Percentiles rank a stretch among this genome's conserved stretches.
Evolutionary conservation across 2,113 vertebrate genomes (phyloP).

Genomic region (Pluvialis apricaria): DNA sequence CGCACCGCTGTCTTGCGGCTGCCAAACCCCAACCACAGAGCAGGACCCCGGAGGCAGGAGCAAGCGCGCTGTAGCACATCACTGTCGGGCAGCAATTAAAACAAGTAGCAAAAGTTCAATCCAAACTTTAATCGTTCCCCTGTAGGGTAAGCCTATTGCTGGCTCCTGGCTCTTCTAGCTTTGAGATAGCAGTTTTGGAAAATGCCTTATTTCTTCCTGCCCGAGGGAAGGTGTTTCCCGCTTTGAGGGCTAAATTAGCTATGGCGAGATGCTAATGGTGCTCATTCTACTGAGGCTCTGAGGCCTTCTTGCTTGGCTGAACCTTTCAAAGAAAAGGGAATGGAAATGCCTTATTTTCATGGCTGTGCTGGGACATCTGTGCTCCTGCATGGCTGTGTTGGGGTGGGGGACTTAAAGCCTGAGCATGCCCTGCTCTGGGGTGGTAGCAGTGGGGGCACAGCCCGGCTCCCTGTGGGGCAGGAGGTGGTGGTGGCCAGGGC

Average conservation of each 20-base stretch:
- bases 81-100: not conserved
- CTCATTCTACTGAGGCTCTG: not conserved
- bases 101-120: not conserved
- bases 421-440: not conserved
- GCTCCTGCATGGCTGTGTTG: fast-evolving
- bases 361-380: not conserved
- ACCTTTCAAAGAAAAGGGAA: not conserved
- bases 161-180: not conserved
- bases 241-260: not conserved
- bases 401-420: too few relatives aligned
- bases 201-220: not conserved
- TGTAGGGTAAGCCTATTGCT: fast-evolving
- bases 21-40: not conserved
- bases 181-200: not conserved
- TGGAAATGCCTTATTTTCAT: not conserved
- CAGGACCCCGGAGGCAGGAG: not conserved
- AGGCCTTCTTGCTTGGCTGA: not conserved
- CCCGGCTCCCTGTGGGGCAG: fast-evolving
- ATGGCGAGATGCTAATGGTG: not conserved
- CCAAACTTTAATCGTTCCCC: not conserved
- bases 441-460: not conserved
- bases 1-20: not conserved
- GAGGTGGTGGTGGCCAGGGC: not conserved
- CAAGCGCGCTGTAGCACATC: not conserved
- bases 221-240: not conserved